phyloP scores from a whole-genome alignment of 2,113 vertebrate species.

The Thunnus maccoyii region DNA sequence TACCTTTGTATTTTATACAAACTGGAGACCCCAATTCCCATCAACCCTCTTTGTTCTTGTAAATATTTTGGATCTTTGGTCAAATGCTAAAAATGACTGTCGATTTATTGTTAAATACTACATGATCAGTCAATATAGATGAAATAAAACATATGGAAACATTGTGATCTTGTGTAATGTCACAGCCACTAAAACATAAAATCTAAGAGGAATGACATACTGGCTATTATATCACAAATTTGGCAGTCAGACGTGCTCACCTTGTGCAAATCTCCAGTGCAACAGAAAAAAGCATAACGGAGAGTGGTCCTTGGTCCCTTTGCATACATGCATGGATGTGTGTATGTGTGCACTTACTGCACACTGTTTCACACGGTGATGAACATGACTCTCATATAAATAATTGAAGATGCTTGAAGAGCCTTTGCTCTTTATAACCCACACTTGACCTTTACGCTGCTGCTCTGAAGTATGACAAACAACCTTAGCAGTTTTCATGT shows the following conservation, averaged over 20 bases:
- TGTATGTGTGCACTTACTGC: constrained; percentile 19
- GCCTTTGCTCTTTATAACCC: constrained; percentile 31
- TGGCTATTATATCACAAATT: too few relatives aligned
- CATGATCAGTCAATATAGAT: too few relatives aligned
- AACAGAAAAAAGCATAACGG: neutral
- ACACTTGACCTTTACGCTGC: constrained; percentile 32
- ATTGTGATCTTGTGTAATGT: neutral
- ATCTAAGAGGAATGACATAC: neutral
- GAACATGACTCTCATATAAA: constrained; percentile 34
- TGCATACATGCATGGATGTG: neutral
- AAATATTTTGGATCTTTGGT: too few relatives aligned
- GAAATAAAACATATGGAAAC: neutral
- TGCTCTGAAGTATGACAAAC: neutral
- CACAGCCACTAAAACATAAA: neutral
- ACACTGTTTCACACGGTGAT: constrained; percentile 35
- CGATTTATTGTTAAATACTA: neutral
- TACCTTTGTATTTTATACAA: too few relatives aligned
- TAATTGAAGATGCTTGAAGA: constrained; percentile 30
- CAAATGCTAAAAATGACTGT: too few relatives aligned
- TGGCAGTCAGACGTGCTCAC: too few relatives aligned
- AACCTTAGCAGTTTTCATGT: neutral
- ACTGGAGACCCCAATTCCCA: too few relatives aligned
- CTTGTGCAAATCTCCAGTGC: neutral
- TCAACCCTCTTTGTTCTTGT: too few relatives aligned
- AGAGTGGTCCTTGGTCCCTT: neutral